Evolutionary conservation across 2,113 vertebrate genomes (phyloP), one percentile per base, ranked within the genome.

Genomic region (Rhipidura dahli): DNA sequence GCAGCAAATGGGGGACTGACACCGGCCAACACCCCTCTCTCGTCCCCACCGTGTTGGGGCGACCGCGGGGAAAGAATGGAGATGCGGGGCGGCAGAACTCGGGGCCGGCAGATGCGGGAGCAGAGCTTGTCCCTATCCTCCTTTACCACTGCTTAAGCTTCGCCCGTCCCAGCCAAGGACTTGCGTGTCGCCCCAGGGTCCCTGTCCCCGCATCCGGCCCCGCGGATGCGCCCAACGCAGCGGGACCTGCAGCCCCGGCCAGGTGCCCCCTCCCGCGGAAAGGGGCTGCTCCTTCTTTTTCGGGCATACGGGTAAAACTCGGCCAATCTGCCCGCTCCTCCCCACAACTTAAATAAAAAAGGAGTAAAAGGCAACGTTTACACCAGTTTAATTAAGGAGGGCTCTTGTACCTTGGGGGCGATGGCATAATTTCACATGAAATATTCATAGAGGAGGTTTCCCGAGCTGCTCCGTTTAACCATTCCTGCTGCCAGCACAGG

Each of bases 371-470:
- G 60, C 72, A 81, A 94, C 66, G 31, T 96, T 97, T 87, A 95
- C 95, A 95, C 57, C 64, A 24, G 30, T 95, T 95, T 91, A 93
- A 96, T 93, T 88, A 96, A 90, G 93, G 72, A 53, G 50, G 40
- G 56, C 37, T 86, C 71, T 79, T 87, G 63, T 79, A 93, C 90
- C 90, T 95, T 85, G 37, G 42, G 90, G 94, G 78, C 54, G 21
- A 84, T 84, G 2, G 14, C 94, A 81, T 50, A 61, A 31, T 88
- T 95, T 94, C 69, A 16, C 60, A 88, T 92, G 61, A 95, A 94
- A 91, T 86, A 94, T 94, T 95, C 84, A 89, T 83, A 33, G 54
- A 5, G 53, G 88, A 95, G 90, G 37, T 88, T 94, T 93, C 59
- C 71, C 31, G 59, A 73, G 56, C 87, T 4, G 33, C 69, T 95